Evolutionary conservation across 2,113 vertebrate genomes (phyloP).

Genomic region (Gymnarchus niloticus): DNA sequence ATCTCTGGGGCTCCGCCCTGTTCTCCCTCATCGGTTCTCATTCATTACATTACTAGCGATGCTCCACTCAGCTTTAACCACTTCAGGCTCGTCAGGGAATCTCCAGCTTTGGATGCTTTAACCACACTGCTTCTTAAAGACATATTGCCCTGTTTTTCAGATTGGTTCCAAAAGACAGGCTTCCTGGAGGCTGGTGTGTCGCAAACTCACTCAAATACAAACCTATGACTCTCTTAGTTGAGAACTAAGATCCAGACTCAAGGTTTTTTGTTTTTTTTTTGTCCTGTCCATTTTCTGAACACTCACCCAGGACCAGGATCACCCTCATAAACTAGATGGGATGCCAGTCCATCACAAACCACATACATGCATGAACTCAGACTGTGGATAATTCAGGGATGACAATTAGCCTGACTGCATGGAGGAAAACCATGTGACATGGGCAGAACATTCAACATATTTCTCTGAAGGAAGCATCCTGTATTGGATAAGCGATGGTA

Average conservation of each 20-base stretch:
- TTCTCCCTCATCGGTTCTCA: constrained; percentile 56
- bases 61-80: constrained; percentile 43
- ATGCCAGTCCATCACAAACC: neutral
- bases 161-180: neutral
- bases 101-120: constrained; percentile 60
- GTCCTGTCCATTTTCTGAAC: neutral
- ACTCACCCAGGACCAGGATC: neutral
- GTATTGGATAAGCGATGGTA: neutral
- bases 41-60: constrained; percentile 61
- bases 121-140: constrained; percentile 63
- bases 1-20: too few species aligned
- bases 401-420: neutral
- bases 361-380: neutral
- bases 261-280: neutral
- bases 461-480: neutral
- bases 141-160: constrained; percentile 52
- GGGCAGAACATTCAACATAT: neutral
- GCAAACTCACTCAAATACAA: neutral
- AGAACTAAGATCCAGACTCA: neutral
- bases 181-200: neutral
- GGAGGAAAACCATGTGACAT: neutral
- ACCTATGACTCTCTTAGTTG: neutral
- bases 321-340: neutral
- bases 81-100: constrained; percentile 56
- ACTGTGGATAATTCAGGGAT: neutral